These are phyloP conservation scores for Trichomalopsis sarcophagae DNA, from an alignment of 1,140 invertebrate genomes.

Conservation along the genomic window DNA sequence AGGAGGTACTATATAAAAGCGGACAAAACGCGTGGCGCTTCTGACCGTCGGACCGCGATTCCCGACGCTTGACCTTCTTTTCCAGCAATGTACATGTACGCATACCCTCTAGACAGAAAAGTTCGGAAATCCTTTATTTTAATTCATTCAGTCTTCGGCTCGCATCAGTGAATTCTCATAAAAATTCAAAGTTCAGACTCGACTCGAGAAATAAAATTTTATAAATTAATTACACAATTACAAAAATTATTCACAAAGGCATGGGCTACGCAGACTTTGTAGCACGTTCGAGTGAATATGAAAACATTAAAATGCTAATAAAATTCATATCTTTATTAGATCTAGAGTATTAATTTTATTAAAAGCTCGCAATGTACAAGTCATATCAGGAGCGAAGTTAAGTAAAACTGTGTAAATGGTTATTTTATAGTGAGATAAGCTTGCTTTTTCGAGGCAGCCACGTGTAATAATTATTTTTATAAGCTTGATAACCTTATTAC, in stretches of 20 bases:
- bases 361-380: background rate
- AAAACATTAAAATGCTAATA: background rate
- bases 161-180: too few species aligned
- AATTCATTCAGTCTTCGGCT: too few species aligned
- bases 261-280: too few species aligned
- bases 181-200: too few species aligned
- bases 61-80: background rate
- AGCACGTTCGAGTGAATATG: background rate
- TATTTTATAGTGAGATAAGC: background rate
- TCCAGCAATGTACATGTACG: background rate
- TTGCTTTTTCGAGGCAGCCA: background rate
- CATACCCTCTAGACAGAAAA: too few species aligned
- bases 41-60: conserved; percentile 8
- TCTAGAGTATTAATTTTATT: conserved; percentile 11
- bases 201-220: too few species aligned
- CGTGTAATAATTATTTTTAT: background rate
- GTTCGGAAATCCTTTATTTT: too few species aligned
- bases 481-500: background rate
- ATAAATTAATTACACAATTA: too few species aligned
- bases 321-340: conserved; percentile 32
- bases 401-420: conserved; percentile 1
- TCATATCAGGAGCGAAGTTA: background rate
- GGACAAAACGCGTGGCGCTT: background rate
- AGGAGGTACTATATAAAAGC: too few species aligned
- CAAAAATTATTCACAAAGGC: too few species aligned